Evolutionary conservation across 2,797 vertebrate genomes (phyloP).

Genomic region (Catamblyrhynchus diadema): DNA sequence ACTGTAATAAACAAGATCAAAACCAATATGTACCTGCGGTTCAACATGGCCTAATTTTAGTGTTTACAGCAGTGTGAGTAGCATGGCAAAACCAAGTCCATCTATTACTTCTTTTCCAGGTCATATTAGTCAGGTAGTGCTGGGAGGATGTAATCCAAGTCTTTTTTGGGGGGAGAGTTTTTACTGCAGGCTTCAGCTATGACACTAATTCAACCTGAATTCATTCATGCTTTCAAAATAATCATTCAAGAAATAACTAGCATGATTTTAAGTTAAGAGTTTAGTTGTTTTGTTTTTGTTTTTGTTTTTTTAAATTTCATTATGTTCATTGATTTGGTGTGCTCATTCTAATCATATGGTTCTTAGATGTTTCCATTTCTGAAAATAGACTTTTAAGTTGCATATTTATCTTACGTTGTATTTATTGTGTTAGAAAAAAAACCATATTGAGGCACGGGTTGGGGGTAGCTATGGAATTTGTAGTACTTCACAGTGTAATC

Average conservation of each 20-base stretch:
- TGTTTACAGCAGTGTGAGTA: not conserved
- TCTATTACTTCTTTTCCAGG: not conserved
- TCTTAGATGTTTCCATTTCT: not conserved
- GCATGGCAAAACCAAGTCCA: not conserved
- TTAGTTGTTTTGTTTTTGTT: not conserved
- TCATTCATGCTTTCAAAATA: not conserved
- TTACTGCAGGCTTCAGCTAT: not conserved
- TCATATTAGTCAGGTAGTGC: not conserved
- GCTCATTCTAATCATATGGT: not conserved
- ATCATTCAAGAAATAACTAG: not conserved
- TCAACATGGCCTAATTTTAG: not conserved
- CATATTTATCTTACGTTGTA: not conserved
- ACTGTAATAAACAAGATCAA: not conserved
- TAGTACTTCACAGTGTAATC: not conserved
- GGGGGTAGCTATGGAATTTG: not conserved
- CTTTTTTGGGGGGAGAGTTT: fast-evolving
- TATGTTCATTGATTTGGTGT: not conserved
- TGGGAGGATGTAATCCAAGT: not conserved
- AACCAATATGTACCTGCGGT: not conserved
- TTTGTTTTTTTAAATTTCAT: not conserved
- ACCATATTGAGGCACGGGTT: not conserved
- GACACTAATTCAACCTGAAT: not conserved
- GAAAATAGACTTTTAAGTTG: not conserved
- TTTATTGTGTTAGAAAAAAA: not conserved
- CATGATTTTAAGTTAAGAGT: not conserved